phyloP scores from a whole-genome alignment of 2,797 vertebrate genomes.

The Hypotaenidia philippensis region DNA sequence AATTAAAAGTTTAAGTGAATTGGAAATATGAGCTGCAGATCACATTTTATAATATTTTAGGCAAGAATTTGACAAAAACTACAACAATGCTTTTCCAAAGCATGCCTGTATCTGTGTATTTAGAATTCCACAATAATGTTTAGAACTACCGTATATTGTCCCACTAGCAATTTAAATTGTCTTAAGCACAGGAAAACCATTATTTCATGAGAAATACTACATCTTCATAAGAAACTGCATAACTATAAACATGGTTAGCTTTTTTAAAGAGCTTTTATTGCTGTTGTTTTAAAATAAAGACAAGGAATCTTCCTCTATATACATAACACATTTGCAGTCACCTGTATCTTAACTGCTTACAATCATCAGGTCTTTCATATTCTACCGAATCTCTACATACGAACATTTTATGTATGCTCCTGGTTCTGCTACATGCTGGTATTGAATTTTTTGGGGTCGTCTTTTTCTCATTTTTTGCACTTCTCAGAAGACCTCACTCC shows the following conservation, averaged over 20 bases:
- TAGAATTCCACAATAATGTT: neutral
- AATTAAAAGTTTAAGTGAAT: neutral
- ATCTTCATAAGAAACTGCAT: neutral
- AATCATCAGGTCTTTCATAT: neutral
- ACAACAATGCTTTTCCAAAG: neutral
- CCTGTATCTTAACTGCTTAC: neutral
- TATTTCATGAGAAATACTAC: neutral
- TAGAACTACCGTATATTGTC: neutral
- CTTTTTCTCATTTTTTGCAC: neutral
- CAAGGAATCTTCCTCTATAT: neutral
- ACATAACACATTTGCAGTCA: neutral
- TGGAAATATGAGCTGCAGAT: neutral
- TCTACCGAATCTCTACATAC: neutral
- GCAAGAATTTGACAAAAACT: neutral
- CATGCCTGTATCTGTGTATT: neutral
- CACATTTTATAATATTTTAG: neutral
- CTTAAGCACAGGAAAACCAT: neutral
- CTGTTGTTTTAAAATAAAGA: neutral
- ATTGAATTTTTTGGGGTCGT: neutral
- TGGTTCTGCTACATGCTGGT: rapidly evolving
- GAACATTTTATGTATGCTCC: neutral
- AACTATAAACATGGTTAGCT: neutral
- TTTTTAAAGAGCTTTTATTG: neutral
- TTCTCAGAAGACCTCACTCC: neutral
- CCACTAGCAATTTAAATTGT: neutral